Percentiles rank a stretch among this genome's conserved stretches.
These are phyloP conservation scores for Phodopus roborovskii DNA, from an alignment of 2,113 vertebrate genomes.

Conservation along the genomic window DNA sequence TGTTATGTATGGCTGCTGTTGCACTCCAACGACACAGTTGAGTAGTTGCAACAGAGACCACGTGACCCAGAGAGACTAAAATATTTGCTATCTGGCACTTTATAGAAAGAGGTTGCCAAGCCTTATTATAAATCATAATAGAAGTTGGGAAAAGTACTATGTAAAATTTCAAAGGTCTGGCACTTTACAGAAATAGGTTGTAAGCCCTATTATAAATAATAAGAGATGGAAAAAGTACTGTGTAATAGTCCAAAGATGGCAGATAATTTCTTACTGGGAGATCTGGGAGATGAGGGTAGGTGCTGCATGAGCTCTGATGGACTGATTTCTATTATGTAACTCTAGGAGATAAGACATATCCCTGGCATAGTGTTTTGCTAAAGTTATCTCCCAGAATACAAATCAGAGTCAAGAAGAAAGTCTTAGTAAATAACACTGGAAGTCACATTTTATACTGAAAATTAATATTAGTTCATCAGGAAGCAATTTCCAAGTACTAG, in stretches of 20 bases:
- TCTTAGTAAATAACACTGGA: constrained; percentile 7
- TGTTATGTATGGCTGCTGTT: background rate
- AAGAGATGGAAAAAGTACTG: constrained; percentile 18
- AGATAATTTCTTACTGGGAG: background rate
- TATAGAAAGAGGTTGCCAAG: background rate
- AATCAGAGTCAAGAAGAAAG: background rate
- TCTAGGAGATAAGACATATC: background rate
- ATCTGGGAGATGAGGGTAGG: background rate
- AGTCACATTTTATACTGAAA: background rate
- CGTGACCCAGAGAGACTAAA: background rate
- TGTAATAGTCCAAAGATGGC: constrained; percentile 30
- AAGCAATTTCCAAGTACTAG: background rate
- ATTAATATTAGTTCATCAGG: background rate
- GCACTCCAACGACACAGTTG: background rate
- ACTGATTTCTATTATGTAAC: background rate
- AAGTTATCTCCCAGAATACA: background rate
- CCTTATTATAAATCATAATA: constrained; percentile 50
- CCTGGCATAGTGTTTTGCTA: background rate
- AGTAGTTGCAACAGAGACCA: constrained; percentile 27
- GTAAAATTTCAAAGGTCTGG: constrained; percentile 46
- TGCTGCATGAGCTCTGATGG: background rate
- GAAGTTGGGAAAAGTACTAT: background rate
- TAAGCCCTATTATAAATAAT: constrained; percentile 22
- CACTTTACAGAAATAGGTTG: background rate
- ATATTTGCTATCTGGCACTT: constrained; percentile 1